Conservation (phyloP, 2,113 vertebrate species). For the Scatophagus argus region DNA sequence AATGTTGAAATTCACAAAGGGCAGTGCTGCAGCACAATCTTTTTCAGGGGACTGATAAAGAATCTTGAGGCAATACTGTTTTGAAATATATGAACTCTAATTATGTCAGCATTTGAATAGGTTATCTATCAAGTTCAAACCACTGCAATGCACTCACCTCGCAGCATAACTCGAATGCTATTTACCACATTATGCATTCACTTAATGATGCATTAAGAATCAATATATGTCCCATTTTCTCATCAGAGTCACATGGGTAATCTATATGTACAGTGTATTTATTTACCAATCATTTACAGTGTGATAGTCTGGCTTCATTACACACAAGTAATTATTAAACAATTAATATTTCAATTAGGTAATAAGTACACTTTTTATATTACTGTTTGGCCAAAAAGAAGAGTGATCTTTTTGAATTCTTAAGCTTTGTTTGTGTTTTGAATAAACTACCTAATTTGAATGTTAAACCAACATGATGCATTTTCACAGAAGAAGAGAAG, state of each 20-base stretch:
- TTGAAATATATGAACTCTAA: slow-evolving; percentile 61
- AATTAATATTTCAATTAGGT: not conserved
- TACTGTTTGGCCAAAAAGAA: not conserved
- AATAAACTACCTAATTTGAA: slow-evolving; percentile 43
- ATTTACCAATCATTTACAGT: slow-evolving; percentile 14
- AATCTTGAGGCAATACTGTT: slow-evolving; percentile 52
- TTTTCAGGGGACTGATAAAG: slow-evolving; percentile 40
- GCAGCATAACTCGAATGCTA: slow-evolving; percentile 31
- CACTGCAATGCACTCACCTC: slow-evolving; percentile 9
- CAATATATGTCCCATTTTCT: slow-evolving; percentile 45
- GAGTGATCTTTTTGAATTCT: not conserved
- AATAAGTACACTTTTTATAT: not conserved
- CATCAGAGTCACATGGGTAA: slow-evolving; percentile 12
- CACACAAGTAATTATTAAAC: not conserved
- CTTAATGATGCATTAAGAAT: slow-evolving; percentile 49
- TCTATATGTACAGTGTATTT: slow-evolving; percentile 8
- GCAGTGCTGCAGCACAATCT: slow-evolving; percentile 38
- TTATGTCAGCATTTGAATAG: slow-evolving; percentile 63
- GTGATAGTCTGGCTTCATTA: not conserved
- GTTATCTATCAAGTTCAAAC: slow-evolving; percentile 59
- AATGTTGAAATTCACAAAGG: slow-evolving; percentile 47
- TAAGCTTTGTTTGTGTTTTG: slow-evolving; percentile 37
- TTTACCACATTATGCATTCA: slow-evolving; percentile 54
- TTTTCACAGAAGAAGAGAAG: slow-evolving; percentile 58
- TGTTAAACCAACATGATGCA: slow-evolving; percentile 37